Conservation (phyloP, 1,140 invertebrate genomes). For the Luehdorfia chinensis region DNA sequence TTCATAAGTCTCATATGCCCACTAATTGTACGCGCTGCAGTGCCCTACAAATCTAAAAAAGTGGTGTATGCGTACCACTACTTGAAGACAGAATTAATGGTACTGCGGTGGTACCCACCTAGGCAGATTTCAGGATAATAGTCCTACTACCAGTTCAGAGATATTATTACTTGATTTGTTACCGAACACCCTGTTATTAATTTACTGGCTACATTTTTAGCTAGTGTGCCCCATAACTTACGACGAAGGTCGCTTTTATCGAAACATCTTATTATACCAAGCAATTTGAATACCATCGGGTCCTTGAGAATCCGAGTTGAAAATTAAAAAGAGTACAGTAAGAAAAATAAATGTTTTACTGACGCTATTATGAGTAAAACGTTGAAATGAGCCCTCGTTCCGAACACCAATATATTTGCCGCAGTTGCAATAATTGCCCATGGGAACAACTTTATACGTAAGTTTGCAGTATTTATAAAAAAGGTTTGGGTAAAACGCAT, state of each 20-base stretch:
- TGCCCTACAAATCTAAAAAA: too few species aligned
- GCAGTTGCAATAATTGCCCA: constrained; percentile 7
- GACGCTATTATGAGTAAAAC: constrained; percentile 4
- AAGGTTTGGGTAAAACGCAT: constrained; percentile 1
- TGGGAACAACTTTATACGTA: constrained; percentile 2
- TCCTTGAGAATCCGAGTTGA: background rate
- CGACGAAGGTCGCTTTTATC: background rate
- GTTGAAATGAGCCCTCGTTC: constrained; percentile 1
- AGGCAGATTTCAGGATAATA: too few species aligned
- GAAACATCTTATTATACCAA: background rate
- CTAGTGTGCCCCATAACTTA: background rate
- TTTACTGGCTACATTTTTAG: too few species aligned
- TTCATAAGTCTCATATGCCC: too few species aligned
- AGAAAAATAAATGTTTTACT: constrained; percentile 5
- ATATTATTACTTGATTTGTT: too few species aligned
- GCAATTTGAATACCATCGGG: background rate
- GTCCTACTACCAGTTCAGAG: too few species aligned
- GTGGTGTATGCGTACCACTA: too few species aligned
- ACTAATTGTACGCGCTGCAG: too few species aligned
- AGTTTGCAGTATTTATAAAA: constrained; percentile 1
- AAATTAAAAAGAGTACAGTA: background rate
- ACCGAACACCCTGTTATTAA: too few species aligned
- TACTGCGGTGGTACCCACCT: too few species aligned
- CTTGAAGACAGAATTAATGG: too few species aligned
- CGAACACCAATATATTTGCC: background rate